A percentile compares a stretch with the other conserved stretches of the same genome.
Evolutionary conservation across 2,888 invertebrate genomes (phyloP).

Genomic region (Pseudolycoriella hygida): DNA sequence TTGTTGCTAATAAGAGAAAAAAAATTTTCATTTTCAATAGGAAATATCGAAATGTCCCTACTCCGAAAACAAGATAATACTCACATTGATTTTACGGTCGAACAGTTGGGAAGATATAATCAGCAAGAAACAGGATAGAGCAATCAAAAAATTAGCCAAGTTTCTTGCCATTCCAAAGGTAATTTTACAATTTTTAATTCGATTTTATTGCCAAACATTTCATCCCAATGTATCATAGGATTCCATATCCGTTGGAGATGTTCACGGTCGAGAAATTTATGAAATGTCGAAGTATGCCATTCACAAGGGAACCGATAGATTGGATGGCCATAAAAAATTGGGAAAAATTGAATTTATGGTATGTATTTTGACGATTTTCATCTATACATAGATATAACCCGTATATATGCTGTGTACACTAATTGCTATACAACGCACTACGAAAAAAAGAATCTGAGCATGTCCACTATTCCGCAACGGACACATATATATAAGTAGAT

Average conservation of each 20-base stretch:
- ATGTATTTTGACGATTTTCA: constrained; percentile 8
- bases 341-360: constrained; percentile 28
- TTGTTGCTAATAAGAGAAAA: no score
- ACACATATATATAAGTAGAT: no score
- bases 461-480: no score
- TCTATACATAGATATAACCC: constrained; percentile 1
- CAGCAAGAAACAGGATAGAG: constrained; percentile 20
- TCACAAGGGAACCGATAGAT: constrained; percentile 19
- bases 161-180: constrained; percentile 30
- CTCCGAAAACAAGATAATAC: constrained; percentile 22
- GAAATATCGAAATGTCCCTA: constrained; percentile 20
- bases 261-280: constrained; percentile 20
- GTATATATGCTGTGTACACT: constrained; percentile 1
- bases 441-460: no score
- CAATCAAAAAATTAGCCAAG: constrained; percentile 24
- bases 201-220: not conserved
- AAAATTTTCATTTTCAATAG: constrained; percentile 6
- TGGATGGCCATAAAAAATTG: constrained; percentile 17
- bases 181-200: no score
- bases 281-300: constrained; percentile 24
- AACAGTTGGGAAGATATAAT: constrained; percentile 24
- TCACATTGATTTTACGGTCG: constrained; percentile 24
- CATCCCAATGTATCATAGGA: constrained; percentile 15
- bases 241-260: constrained; percentile 23
- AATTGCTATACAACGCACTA: not conserved